These are phyloP conservation scores for Orthosia gracilis DNA, from an alignment of 2,888 invertebrate species.

Conservation along the genomic window DNA sequence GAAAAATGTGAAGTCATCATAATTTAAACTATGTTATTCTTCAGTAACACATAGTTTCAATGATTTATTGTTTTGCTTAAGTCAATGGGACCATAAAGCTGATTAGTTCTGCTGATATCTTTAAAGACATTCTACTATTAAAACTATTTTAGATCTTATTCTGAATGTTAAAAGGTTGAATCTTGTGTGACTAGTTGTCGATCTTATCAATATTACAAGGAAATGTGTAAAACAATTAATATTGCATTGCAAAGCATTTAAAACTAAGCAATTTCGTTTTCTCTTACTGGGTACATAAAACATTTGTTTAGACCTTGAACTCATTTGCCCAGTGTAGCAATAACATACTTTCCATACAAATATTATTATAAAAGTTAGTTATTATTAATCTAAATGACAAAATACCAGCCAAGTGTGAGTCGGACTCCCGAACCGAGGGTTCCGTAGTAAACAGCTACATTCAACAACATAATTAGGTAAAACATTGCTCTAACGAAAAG, in stretches of 20 bases:
- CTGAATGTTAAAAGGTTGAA: rapidly evolving
- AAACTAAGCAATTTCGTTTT: constrained; percentile 34
- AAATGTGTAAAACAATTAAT: constrained; percentile 43
- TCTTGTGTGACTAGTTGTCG: constrained; percentile 1
- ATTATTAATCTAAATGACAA: no score
- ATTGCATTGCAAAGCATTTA: constrained; percentile 40
- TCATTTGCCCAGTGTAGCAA: neutral
- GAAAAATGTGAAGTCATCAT: neutral
- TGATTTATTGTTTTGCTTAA: constrained; percentile 60
- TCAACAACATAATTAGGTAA: no score
- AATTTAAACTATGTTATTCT: constrained; percentile 3
- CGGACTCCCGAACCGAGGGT: no score
- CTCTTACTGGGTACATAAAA: neutral
- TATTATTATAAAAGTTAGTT: no score
- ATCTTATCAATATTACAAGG: constrained; percentile 34
- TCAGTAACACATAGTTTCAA: constrained; percentile 27
- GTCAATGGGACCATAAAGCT: constrained; percentile 63
- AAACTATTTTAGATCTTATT: constrained; percentile 28
- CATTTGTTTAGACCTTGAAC: constrained; percentile 11
- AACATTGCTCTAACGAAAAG: no score
- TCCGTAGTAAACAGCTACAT: no score
- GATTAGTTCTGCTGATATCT: constrained; percentile 64
- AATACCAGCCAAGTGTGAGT: no score
- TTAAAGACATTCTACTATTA: constrained; percentile 8
- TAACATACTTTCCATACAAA: neutral